These are phyloP conservation scores for Pectinophora gossypiella DNA, from an alignment of 1,140 invertebrate genomes.

Conservation along the genomic window DNA sequence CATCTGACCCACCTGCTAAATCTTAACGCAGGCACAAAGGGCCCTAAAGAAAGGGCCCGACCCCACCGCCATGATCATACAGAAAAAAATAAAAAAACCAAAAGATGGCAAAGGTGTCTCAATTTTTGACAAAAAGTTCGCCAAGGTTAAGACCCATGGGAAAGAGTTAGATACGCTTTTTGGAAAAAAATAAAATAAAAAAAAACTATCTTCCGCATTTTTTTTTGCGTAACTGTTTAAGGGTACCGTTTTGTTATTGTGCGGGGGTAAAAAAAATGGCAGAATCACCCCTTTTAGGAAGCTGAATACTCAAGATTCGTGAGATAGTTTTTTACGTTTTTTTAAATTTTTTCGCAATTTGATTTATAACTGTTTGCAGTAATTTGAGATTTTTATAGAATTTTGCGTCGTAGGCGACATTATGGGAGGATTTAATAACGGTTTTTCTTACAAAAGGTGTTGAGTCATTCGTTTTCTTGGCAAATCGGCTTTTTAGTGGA, in stretches of 20 bases:
- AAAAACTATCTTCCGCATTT: slow-evolving; percentile 57
- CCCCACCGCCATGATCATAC: slow-evolving; percentile 42
- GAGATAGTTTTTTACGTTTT: slow-evolving; percentile 61
- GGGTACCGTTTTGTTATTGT: slow-evolving; percentile 42
- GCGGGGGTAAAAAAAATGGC: slow-evolving; percentile 34
- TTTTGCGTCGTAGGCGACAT: slow-evolving; percentile 37
- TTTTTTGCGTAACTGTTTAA: slow-evolving; percentile 54
- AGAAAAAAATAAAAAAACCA: slow-evolving; percentile 53
- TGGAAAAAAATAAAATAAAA: slow-evolving; percentile 22
- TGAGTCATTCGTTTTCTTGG: slow-evolving; percentile 4
- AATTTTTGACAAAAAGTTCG: slow-evolving; percentile 63
- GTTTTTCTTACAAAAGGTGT: slow-evolving; percentile 30
- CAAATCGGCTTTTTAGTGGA: not conserved
- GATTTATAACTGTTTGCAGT: slow-evolving; percentile 73
- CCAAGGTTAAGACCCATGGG: slow-evolving; percentile 73
- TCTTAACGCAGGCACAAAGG: slow-evolving; percentile 38
- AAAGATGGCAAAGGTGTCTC: slow-evolving; percentile 74
- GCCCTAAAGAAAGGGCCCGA: slow-evolving; percentile 44
- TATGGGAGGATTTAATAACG: slow-evolving; percentile 43
- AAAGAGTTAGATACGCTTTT: slow-evolving; percentile 63
- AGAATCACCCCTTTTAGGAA: slow-evolving; percentile 67
- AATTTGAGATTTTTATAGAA: slow-evolving; percentile 71
- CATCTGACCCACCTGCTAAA: slow-evolving; percentile 67
- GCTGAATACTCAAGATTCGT: slow-evolving; percentile 55
- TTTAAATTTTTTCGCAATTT: slow-evolving; percentile 36